These are phyloP conservation scores for Vulpes ferrilata DNA, from an alignment of 2,113 vertebrate species.

Conservation along the genomic window DNA sequence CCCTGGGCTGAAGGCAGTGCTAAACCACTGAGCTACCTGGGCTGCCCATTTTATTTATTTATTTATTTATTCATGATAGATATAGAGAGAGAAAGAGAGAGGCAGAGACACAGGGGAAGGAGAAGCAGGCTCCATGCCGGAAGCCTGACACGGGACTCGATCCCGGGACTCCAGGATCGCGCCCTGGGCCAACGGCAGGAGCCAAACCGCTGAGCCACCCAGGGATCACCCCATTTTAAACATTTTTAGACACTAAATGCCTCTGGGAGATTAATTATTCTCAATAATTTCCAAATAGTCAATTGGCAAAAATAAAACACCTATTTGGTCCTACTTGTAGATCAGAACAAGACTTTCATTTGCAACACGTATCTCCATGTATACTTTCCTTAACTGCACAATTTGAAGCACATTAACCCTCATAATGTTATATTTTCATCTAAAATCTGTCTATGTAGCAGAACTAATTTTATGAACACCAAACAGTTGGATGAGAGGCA, in stretches of 20 bases:
- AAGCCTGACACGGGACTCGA: too few relatives aligned
- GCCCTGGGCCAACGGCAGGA: too few relatives aligned
- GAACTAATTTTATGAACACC: background rate
- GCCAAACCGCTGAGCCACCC: too few relatives aligned
- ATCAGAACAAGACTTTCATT: background rate
- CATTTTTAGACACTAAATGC: background rate
- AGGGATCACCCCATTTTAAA: background rate
- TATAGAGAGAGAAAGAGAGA: too few relatives aligned
- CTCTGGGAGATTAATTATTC: slow-evolving; percentile 2
- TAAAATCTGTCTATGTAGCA: background rate
- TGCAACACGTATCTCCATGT: background rate
- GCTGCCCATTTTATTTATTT: too few relatives aligned
- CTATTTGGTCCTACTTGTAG: background rate
- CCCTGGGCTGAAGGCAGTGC: too few relatives aligned
- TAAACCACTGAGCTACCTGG: too few relatives aligned
- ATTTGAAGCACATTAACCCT: background rate
- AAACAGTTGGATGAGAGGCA: background rate
- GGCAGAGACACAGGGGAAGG: too few relatives aligned
- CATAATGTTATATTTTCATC: background rate
- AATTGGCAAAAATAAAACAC: slow-evolving; percentile 21
- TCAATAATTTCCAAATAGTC: background rate
- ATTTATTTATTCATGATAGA: too few relatives aligned
- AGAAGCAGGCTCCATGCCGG: too few relatives aligned
- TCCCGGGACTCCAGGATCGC: too few relatives aligned
- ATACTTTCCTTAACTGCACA: background rate